phyloP scores from a whole-genome alignment of 1,140 invertebrate genomes.

The Aphelenchoides besseyi region DNA sequence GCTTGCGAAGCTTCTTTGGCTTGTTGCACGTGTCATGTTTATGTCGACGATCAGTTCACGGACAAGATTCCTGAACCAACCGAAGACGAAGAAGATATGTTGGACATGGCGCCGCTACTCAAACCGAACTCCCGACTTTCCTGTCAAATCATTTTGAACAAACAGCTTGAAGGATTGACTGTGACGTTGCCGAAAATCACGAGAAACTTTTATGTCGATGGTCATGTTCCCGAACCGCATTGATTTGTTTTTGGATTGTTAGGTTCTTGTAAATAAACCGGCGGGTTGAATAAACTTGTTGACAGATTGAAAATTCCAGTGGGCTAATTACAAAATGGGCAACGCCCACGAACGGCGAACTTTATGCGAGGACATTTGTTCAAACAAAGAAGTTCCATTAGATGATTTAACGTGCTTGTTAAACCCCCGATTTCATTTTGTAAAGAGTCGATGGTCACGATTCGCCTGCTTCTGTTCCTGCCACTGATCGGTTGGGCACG shows the following conservation, averaged over 20 bases:
- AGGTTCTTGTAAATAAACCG: no score
- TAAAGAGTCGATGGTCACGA: no score
- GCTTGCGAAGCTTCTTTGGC: slow-evolving; percentile 94
- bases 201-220: slow-evolving; percentile 97
- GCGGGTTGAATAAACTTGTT: no score
- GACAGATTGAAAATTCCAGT: no score
- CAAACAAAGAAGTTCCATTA: no score
- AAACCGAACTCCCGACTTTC: slow-evolving; percentile 91
- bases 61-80: slow-evolving; percentile 75
- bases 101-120: slow-evolving; percentile 92
- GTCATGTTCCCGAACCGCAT: slow-evolving; percentile 85
- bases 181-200: slow-evolving; percentile 82
- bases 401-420: no score
- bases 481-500: no score
- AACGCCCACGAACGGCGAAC: no score
- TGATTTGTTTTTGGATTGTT: slow-evolving; percentile 63
- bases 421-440: no score
- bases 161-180: slow-evolving; percentile 85
- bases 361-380: no score
- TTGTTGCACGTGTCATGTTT: slow-evolving; percentile 96
- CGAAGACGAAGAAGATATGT: slow-evolving; percentile 89
- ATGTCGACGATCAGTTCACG: slow-evolving; percentile 76
- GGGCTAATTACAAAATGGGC: no score
- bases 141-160: slow-evolving; percentile 88
- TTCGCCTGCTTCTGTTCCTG: no score